A percentile compares a stretch with the other conserved stretches of the same genome.
These are phyloP conservation scores for Cinclus mexicanus DNA, from an alignment of 2,113 vertebrate genomes.

Conservation along the genomic window DNA sequence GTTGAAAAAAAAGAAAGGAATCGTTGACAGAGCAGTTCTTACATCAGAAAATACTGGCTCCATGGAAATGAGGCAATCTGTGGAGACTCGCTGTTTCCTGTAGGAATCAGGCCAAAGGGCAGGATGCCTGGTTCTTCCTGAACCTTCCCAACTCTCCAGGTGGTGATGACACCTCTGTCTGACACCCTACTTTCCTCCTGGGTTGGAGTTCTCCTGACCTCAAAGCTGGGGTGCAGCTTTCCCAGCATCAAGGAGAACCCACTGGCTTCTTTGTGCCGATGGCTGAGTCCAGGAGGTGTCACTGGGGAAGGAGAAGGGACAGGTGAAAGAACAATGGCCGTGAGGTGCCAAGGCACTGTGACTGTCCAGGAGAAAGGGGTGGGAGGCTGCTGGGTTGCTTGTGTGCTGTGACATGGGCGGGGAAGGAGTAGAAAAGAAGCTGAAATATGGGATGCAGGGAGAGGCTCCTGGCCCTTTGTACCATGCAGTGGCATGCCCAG, in stretches of 20 bases:
- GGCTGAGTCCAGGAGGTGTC: not conserved
- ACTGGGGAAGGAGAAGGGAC: not conserved
- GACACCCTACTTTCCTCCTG: not conserved
- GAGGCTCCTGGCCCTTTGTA: not conserved
- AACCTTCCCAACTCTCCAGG: not conserved
- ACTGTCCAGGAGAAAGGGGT: not conserved
- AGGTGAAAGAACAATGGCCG: not conserved
- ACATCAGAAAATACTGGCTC: not conserved
- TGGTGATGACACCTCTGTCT: not conserved
- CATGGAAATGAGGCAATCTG: not conserved
- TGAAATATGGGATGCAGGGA: fast-evolving
- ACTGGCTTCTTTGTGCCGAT: fast-evolving
- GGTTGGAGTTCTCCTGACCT: not conserved
- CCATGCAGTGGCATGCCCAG: fast-evolving
- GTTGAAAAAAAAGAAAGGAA: not conserved
- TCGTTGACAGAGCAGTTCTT: not conserved
- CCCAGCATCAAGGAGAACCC: not conserved
- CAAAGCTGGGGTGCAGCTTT: not conserved
- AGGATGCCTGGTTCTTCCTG: not conserved
- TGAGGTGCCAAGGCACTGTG: not conserved
- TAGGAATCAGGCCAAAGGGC: not conserved
- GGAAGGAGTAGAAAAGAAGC: not conserved
- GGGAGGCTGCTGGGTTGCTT: not conserved
- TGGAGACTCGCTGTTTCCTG: not conserved
- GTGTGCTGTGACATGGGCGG: not conserved